These are phyloP conservation scores for Argyrosomus japonicus DNA, from an alignment of 2,113 vertebrate species.

Conservation along the genomic window DNA sequence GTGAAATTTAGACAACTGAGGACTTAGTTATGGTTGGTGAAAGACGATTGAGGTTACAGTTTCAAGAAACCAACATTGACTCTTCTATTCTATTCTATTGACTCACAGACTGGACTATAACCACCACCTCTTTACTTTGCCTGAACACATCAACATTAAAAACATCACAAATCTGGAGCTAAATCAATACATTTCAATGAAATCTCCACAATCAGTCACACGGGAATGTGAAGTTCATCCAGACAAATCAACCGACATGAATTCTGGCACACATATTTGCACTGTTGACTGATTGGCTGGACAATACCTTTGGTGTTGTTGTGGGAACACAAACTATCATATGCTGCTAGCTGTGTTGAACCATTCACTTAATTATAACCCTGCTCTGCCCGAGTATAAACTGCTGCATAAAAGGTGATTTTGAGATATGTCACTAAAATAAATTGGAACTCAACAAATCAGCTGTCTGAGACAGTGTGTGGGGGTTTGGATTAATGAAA, in stretches of 20 bases:
- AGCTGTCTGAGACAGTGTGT: no score
- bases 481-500: conserved; percentile 1
- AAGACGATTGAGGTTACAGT: neutral
- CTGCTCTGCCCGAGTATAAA: neutral
- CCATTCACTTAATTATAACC: neutral
- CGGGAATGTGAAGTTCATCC: neutral
- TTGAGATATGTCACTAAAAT: neutral
- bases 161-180: neutral
- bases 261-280: neutral
- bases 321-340: neutral
- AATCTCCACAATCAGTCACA: neutral
- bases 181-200: neutral
- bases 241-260: neutral
- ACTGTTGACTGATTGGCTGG: neutral
- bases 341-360: neutral
- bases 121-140: neutral
- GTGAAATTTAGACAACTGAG: neutral
- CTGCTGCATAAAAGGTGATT: neutral
- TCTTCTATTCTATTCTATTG: no score
- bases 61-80: neutral
- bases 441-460: neutral
- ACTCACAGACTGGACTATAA: neutral
- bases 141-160: neutral
- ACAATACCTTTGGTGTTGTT: no score
- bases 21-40: no score